phyloP scores from a whole-genome alignment of 1,140 invertebrate genomes.

The Ylistrum balloti region DNA sequence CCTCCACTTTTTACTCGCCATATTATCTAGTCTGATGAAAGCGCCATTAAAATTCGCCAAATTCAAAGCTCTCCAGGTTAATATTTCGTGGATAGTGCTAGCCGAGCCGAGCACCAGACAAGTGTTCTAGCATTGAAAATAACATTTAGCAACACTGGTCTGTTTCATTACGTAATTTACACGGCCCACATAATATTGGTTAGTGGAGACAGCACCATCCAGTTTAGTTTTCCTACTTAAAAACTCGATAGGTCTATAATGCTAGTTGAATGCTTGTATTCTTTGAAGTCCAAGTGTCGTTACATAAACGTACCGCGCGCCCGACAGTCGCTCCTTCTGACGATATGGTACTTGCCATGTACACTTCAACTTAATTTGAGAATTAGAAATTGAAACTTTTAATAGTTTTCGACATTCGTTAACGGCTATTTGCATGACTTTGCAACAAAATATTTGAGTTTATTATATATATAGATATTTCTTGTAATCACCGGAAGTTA shows the following conservation, averaged over 20 bases:
- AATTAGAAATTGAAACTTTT: constrained; percentile 40
- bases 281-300: constrained; percentile 32
- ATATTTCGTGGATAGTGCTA: background rate
- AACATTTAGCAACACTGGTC: background rate
- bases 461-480: background rate
- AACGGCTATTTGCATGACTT: constrained; percentile 18
- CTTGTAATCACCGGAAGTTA: constrained; percentile 13
- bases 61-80: constrained; percentile 32
- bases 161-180: constrained; percentile 35
- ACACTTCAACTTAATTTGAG: constrained; percentile 35
- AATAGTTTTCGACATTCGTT: constrained; percentile 35
- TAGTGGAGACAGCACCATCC: background rate
- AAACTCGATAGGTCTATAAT: constrained; percentile 35
- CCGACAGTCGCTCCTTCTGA: constrained; percentile 24
- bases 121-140: background rate
- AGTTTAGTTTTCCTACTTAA: constrained; percentile 40
- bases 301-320: constrained; percentile 19
- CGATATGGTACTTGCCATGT: constrained; percentile 14
- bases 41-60: constrained; percentile 31
- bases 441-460: background rate
- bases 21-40: constrained; percentile 40
- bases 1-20: constrained; percentile 16
- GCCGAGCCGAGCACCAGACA: background rate
- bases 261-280: constrained; percentile 5
- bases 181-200: constrained; percentile 4